Conservation (phyloP, 2,797 vertebrate genomes). For the Sebastes diaconus region DNA sequence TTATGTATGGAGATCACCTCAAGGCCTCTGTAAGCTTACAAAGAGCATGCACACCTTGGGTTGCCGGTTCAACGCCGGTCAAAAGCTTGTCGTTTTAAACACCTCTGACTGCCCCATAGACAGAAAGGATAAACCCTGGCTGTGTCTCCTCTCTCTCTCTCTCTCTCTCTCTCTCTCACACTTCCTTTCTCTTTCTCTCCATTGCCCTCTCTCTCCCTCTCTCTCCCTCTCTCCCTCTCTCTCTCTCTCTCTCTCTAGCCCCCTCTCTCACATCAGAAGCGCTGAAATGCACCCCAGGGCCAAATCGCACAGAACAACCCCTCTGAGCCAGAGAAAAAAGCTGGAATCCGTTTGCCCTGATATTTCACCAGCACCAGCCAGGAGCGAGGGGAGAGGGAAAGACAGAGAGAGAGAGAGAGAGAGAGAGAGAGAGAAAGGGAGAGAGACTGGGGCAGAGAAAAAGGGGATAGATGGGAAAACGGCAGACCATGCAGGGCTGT, state of each 20-base stretch:
- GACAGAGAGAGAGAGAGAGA: conserved; percentile 56
- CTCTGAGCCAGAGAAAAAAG: conserved; percentile 84
- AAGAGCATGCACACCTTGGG: conserved; percentile 50
- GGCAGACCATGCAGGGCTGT: conserved; percentile 69
- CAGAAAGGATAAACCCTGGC: conserved; percentile 67
- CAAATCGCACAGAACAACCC: conserved; percentile 87
- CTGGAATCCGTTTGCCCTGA: conserved; percentile 87
- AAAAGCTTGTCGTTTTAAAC: conserved; percentile 52
- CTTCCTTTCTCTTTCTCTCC: conserved; percentile 57
- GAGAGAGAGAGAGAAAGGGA: conserved; percentile 47
- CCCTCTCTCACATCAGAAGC: conserved; percentile 81
- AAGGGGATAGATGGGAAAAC: conserved; percentile 79
- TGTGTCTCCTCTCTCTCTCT: conserved; percentile 50
- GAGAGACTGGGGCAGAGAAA: conserved; percentile 75
- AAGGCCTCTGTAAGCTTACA: conserved; percentile 60
- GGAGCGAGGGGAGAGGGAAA: conserved; percentile 77
- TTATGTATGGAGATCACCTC: conserved; percentile 74
- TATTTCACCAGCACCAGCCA: conserved; percentile 86
- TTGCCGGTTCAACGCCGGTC: conserved; percentile 63
- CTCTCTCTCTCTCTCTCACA: conserved; percentile 2
- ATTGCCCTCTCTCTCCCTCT: conserved; percentile 47
- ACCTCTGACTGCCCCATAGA: conserved; percentile 62
- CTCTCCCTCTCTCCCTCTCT: conserved; percentile 12
- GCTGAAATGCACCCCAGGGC: conserved; percentile 88
- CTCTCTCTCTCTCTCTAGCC: conserved; percentile 58